phyloP scores from a whole-genome alignment of 2,113 vertebrate species.

The Malaclemys terrapin region DNA sequence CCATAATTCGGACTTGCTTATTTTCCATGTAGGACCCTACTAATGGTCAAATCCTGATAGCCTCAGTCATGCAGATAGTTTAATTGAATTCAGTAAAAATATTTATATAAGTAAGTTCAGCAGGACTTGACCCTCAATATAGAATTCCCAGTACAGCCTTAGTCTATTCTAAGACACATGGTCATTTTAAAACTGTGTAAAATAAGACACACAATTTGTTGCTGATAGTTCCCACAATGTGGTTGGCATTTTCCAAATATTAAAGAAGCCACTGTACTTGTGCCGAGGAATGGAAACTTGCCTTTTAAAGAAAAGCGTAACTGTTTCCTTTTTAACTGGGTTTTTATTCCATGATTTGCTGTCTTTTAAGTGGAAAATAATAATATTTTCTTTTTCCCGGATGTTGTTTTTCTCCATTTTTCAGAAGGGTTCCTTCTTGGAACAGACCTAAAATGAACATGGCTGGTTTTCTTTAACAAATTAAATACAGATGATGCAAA shows the following conservation, averaged over 20 bases:
- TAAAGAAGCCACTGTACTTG: neutral
- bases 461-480: neutral
- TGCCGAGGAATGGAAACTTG: neutral
- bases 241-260: neutral
- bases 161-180: neutral
- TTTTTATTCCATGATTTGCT: neutral
- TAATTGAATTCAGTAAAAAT: neutral
- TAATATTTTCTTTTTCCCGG: neutral
- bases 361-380: neutral
- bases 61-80: neutral
- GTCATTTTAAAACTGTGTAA: neutral
- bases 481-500: neutral
- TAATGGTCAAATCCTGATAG: neutral
- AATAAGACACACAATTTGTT: neutral
- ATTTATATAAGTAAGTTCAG: neutral
- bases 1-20: neutral
- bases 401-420: neutral
- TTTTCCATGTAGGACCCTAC: neutral
- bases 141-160: neutral
- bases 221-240: neutral
- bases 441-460: neutral
- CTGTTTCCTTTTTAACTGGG: neutral
- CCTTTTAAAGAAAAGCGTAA: neutral
- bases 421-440: neutral
- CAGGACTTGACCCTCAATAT: neutral